Base-by-base conservation (phyloP, 2,797 vertebrate species). In the Lagodon rhomboides region DNA sequence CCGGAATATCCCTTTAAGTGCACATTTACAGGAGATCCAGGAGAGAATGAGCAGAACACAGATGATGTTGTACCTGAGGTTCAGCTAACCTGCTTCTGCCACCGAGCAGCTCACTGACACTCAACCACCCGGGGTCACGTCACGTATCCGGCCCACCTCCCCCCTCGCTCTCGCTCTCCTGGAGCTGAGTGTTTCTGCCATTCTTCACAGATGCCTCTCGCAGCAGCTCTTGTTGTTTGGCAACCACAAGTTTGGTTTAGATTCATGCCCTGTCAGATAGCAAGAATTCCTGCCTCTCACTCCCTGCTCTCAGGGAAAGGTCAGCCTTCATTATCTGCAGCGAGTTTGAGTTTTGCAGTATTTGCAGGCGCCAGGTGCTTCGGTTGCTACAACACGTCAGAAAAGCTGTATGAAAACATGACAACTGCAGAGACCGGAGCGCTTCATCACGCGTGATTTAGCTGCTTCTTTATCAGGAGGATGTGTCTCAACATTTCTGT, bases 211-310 rank as follows among this genome's bases (percentile, higher is more conserved):
- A 60, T 56, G 55, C 69, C 70, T 76, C 72, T 72, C 6, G 12
- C 79, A 67, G 17, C 75, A 63, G 60, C 78, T 68, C 76, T 41
- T 59, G 77, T 87, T 89, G 91, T 90, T 92, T 90, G 69, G 81
- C 77, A 78, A 77, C 85, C 77, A 9, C 58, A 4, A 46, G 75
- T 87, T 87, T 77, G 85, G 77, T 83, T 86, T 76, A 82, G 77
- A 86, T 86, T 83, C 75, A 74, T 79, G 79, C 70, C 76, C 84
- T 74, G 73, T 89, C 68, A 79, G 89, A 89, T 81, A 64, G 61
- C 69, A 62, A 13, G 82, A 76, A 87, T 89, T 84, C 86, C 81
- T 68, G n/a, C 38, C 17, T 75, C 79, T 15, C 75, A 47, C 87
- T 87, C 79, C 81, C 81, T 69, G 58, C n/a, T 62, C 65, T 75